Evolutionary conservation across 2,888 invertebrate species (phyloP).

Genomic region (Melinopterus prodromus): DNA sequence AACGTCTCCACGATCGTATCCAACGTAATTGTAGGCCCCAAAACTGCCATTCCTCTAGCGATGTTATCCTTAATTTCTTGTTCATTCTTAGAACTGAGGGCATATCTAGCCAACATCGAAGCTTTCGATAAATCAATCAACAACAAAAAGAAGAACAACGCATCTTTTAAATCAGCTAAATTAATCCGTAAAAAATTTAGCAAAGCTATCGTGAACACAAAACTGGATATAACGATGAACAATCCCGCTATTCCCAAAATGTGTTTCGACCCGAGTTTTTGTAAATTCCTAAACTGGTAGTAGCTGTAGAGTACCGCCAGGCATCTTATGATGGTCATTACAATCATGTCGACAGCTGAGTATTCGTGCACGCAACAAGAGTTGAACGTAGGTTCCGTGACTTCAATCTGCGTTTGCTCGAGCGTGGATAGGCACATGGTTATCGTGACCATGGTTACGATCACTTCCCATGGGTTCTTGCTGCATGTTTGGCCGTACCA

Average conservation of each 20-base stretch:
- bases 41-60: slow-evolving; percentile 83
- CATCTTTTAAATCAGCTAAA: slow-evolving; percentile 88
- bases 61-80: slow-evolving; percentile 88
- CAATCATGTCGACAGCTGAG: slow-evolving; percentile 80
- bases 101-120: slow-evolving; percentile 83
- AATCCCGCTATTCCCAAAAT: slow-evolving; percentile 81
- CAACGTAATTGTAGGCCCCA: slow-evolving; percentile 89
- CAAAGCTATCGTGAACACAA: slow-evolving; percentile 91
- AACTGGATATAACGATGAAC: slow-evolving; percentile 91
- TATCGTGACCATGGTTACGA: slow-evolving; percentile 82
- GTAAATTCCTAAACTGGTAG: slow-evolving; percentile 88
- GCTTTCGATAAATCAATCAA: slow-evolving; percentile 92
- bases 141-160: slow-evolving; percentile 89
- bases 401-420: slow-evolving; percentile 61
- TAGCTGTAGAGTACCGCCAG: slow-evolving; percentile 90
- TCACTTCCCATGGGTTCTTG: slow-evolving; percentile 92
- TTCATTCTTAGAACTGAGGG: slow-evolving; percentile 79
- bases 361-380: slow-evolving; percentile 33
- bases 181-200: slow-evolving; percentile 87
- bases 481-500: slow-evolving; percentile 90
- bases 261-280: slow-evolving; percentile 88
- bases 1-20: slow-evolving; percentile 90
- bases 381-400: slow-evolving; percentile 44
- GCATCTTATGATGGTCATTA: slow-evolving; percentile 91
- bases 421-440: slow-evolving; percentile 81